Base-by-base conservation (phyloP, 2,113 vertebrate genomes). In the Cepphus grylle region DNA sequence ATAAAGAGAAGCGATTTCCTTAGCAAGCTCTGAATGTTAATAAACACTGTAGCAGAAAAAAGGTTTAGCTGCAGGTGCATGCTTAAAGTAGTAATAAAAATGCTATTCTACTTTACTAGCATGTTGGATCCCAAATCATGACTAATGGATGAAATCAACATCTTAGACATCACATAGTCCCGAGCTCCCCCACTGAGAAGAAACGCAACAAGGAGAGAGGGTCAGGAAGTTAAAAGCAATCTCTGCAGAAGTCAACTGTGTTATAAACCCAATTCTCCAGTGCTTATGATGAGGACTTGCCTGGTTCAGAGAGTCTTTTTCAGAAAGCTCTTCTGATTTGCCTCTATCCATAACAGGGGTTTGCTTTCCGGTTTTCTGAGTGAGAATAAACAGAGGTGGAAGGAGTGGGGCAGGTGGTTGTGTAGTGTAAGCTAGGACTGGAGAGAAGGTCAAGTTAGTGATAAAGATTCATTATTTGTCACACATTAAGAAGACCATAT, bases 191-290 rank as follows among this genome's bases (percentile, higher is more conserved):
- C 12, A 8, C 20, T 50, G 45, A 7, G 13, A 58, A 25, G 32
- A 73, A 86, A 52, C 10, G 63, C 40, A 16, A 16, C 15, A 15
- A 49, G 30, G 80, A 86, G 43, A 86, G 86, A 93, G 85, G 92
- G 76, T 88, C 56, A 92, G 53, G 61, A 94, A 96, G 70, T 65
- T 52, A 87, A 91, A 95, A 86, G 29, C 62, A 70, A 76, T 77
- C 58, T 43, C 61, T 34, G 45, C 52, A 83, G 83, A 96, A 93
- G 67, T 81, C 83, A 94, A 16, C 36, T 47, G 32, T 52, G 43
- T 71, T 42, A 27, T 86, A 73, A 84, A 55, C 63, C 50, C 38
- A 20, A 72, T 79, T 65, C 30, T 77, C 30, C 30, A 12, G 27
- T 30, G 55, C 26, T 66, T 50, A 58, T 6, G 12, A 5, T 14